Evolutionary conservation across 2,888 invertebrate genomes (phyloP).

Genomic region (Apomyelois bistriatella): DNA sequence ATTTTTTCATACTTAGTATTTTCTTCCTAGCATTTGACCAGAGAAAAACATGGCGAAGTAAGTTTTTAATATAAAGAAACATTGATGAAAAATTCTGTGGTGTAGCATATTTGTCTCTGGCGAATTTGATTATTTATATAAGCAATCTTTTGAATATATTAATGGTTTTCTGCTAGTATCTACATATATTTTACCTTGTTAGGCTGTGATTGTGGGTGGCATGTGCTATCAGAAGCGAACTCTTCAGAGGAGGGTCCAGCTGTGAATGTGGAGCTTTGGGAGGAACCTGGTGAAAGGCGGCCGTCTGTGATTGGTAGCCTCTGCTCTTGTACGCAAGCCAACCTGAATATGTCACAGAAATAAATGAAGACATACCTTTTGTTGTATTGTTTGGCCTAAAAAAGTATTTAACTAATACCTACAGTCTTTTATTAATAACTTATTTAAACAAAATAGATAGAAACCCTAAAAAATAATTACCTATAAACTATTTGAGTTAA

Average conservation of each 20-base stretch:
- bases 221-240: constrained; percentile 77
- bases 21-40: background rate
- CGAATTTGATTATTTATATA: no score
- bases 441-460: no score
- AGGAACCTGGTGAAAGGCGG: constrained; percentile 80
- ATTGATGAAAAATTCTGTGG: no score
- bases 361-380: no score
- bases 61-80: no score
- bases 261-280: constrained; percentile 65
- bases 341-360: constrained; percentile 70
- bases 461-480: no score
- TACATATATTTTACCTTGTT: constrained; percentile 83
- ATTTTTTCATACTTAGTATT: no score
- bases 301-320: constrained; percentile 85
- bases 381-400: no score
- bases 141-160: background rate
- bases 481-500: no score
- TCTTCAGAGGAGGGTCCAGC: constrained; percentile 68
- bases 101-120: no score
- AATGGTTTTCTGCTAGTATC: background rate
- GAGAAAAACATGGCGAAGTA: constrained; percentile 3
- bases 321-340: constrained; percentile 98
- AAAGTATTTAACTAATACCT: no score
- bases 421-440: no score
- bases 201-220: constrained; percentile 60